Base-by-base conservation (phyloP, 1,140 invertebrate genomes). In the Heliconius himera region DNA sequence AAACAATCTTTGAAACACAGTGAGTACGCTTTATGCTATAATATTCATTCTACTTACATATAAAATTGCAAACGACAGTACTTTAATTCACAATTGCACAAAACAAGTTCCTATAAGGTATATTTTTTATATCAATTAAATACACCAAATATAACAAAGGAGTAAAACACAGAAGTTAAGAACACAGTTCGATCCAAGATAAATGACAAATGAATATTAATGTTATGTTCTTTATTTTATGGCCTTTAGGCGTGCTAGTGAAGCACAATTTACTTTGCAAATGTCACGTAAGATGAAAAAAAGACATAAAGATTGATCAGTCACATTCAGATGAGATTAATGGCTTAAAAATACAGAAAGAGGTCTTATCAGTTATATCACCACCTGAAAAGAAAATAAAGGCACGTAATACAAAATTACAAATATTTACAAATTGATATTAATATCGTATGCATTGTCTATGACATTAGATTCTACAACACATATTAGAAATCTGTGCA, bases 131-230 rank as follows among this genome's bases (percentile, higher is more conserved):
- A 26, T 1, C 26, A 74, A 75, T 11, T 75, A 2, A 76, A 76
- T 76, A 60, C 22, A 51, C 49, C 16, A 36, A 76, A 76, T 76
- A 66, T 66, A 76, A 76, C 74, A 76, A 70, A 76, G 74, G 26
- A 66, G 60, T 66, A 66, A 66, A 66, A 66, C 60, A 66, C 60
- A 66, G 41, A 46, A 66, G 60, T 6, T n/a, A 29, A 16, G 26
- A 29, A 26, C 22, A 66, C 60, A 76, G 20, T 76, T 66, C 56
- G 74, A 74, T 74, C 51, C 38, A 38, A 41, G 74, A 75, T 60
- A 76, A 76, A 76, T 76, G 56, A 76, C 74, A 76, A 75, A 66
- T 66, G 60, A 66, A 66, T 51, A 51, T 51, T 66, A 66, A 66
- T 66, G 26, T 66, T 16, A 11, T 16, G 13, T 66, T n/a, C 22